Percentiles rank a stretch among this genome's conserved stretches.
These are phyloP conservation scores for Atherinosoma microstoma DNA, from an alignment of 2,797 vertebrate species.

Conservation along the genomic window DNA sequence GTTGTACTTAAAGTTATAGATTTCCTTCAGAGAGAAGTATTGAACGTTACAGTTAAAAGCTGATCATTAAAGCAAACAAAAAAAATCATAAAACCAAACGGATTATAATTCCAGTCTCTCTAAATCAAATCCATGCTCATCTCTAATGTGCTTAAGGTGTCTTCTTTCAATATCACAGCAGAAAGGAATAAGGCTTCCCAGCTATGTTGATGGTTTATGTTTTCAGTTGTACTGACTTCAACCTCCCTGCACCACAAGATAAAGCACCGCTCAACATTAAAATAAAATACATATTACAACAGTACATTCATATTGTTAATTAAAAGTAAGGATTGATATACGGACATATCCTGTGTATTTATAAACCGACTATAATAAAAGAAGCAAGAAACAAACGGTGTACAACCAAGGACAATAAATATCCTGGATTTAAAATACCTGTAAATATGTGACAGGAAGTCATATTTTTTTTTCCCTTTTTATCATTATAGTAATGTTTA, in stretches of 20 bases:
- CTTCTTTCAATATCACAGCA: conserved; percentile 3
- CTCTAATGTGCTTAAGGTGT: conserved; percentile 28
- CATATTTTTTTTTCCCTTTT: no score
- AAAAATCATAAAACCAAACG: background rate
- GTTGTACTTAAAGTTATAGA: background rate
- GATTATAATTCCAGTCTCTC: background rate
- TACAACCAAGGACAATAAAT: background rate
- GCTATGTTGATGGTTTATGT: background rate
- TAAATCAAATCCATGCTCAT: conserved; percentile 26
- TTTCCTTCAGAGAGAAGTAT: background rate
- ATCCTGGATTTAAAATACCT: background rate
- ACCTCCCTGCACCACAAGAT: conserved; percentile 7
- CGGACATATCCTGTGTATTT: background rate
- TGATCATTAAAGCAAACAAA: background rate
- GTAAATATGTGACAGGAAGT: background rate
- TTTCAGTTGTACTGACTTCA: conserved; percentile 14
- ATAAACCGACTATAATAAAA: background rate
- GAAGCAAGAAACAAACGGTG: background rate
- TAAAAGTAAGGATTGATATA: background rate
- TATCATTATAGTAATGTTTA: background rate
- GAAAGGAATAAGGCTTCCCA: conserved; percentile 24
- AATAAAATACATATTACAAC: conserved; percentile 7
- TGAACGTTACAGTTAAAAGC: no score
- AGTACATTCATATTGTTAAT: background rate
- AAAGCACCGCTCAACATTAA: conserved; percentile 11